Evolutionary conservation across 1,140 invertebrate species (phyloP).

Genomic region (Marisa cornuarietis): DNA sequence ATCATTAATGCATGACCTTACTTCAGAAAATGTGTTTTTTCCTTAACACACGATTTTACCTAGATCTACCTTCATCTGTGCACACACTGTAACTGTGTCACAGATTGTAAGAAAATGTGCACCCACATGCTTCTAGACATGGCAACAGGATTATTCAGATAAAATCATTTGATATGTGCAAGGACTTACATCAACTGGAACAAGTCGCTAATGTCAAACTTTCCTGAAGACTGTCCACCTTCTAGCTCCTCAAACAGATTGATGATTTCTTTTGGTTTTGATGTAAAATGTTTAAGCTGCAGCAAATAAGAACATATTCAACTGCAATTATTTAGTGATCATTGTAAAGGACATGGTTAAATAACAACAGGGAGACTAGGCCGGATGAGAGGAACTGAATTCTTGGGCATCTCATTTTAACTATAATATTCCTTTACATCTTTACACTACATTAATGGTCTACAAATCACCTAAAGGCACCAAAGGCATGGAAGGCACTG

Average conservation of each 20-base stretch:
- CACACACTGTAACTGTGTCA: no score
- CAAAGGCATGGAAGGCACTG: no score
- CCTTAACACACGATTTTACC: no score
- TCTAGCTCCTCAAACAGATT: conserved; percentile 70
- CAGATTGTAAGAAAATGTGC: background rate
- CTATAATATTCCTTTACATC: no score
- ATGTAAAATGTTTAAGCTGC: conserved; percentile 72
- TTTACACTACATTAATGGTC: no score
- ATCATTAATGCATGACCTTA: no score
- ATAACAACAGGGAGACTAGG: no score
- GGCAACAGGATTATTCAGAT: background rate
- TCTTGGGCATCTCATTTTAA: background rate
- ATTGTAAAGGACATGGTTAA: background rate
- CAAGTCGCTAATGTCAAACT: conserved; percentile 71
- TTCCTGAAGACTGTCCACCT: conserved; percentile 66
- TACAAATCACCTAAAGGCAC: no score
- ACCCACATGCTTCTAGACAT: background rate
- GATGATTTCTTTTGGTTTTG: conserved; percentile 72
- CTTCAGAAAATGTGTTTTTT: no score
- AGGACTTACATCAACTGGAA: conserved; percentile 70
- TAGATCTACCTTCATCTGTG: no score
- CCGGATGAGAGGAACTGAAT: background rate
- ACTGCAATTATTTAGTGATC: background rate
- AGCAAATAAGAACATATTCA: conserved; percentile 16
- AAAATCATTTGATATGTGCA: conserved; percentile 50